Conservation (phyloP, 2,888 invertebrate species). For the Orthonevra nobilis region DNA sequence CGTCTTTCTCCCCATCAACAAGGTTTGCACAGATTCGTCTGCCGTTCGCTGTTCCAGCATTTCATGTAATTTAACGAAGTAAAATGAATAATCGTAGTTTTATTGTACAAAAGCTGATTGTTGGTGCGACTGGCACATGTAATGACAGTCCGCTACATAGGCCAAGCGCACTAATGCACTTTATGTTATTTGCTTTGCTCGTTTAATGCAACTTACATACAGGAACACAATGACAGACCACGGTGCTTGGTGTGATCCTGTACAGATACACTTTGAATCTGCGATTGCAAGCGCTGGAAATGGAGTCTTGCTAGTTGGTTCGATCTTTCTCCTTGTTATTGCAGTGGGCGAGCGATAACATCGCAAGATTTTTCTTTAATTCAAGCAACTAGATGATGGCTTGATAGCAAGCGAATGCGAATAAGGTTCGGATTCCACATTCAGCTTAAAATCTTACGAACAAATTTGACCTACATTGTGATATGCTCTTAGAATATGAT, state of each 20-base stretch:
- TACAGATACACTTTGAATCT: constrained; percentile 48
- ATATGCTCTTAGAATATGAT: too few relatives aligned
- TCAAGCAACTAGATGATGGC: constrained; percentile 11
- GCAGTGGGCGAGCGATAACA: constrained; percentile 45
- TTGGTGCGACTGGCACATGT: constrained; percentile 64
- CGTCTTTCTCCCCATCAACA: constrained; percentile 25
- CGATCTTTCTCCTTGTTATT: constrained; percentile 36
- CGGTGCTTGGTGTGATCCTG: constrained; percentile 42
- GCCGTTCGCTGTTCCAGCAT: constrained; percentile 32
- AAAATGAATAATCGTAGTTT: constrained; percentile 70
- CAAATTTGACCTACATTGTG: too few relatives aligned
- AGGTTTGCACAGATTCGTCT: constrained; percentile 38
- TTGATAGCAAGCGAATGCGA: too few relatives aligned
- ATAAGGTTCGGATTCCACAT: too few relatives aligned
- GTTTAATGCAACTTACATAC: constrained; percentile 33
- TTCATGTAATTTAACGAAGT: constrained; percentile 67
- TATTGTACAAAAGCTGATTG: constrained; percentile 59
- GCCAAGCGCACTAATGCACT: constrained; percentile 42
- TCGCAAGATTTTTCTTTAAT: constrained; percentile 27
- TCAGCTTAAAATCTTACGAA: too few relatives aligned
- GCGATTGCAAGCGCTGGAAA: constrained; percentile 17
- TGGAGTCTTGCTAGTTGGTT: constrained; percentile 50
- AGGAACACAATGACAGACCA: constrained; percentile 60
- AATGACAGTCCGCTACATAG: constrained; percentile 54
- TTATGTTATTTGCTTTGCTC: constrained; percentile 46